Conservation (phyloP, 1,140 invertebrate genomes). For the Hirudo medicinalis region DNA sequence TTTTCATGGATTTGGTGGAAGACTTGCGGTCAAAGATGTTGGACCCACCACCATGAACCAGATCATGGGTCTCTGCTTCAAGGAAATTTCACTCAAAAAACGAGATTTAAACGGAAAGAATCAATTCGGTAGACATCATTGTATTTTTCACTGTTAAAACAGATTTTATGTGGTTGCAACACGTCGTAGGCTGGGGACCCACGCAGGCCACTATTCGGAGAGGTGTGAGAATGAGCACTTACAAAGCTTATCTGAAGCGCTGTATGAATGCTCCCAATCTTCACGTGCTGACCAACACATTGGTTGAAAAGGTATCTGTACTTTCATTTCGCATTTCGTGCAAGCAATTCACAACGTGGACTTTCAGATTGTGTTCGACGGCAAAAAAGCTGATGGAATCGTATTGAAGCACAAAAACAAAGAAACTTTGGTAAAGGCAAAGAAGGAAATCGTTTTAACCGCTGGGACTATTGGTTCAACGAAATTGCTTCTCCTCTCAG, state of each 20-base stretch:
- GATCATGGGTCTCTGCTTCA: constrained; percentile 19
- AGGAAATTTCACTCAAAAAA: constrained; percentile 70
- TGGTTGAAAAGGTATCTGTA: constrained; percentile 49
- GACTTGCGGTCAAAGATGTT: constrained; percentile 20
- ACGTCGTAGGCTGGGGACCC: constrained; percentile 15
- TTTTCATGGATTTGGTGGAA: constrained; percentile 23
- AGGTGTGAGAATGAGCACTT: constrained; percentile 70
- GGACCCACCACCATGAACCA: constrained; percentile 21
- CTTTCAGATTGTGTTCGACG: constrained; percentile 59
- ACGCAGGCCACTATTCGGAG: constrained; percentile 69
- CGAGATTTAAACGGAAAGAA: constrained; percentile 71
- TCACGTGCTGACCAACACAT: constrained; percentile 67
- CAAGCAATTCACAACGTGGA: neutral
- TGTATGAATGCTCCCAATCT: constrained; percentile 63
- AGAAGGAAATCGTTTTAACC: constrained; percentile 64
- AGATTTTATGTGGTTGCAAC: neutral
- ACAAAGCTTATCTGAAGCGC: constrained; percentile 72
- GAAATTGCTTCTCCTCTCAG: constrained; percentile 73
- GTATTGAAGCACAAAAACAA: constrained; percentile 58
- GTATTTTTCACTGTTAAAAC: neutral
- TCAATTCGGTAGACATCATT: constrained; percentile 55
- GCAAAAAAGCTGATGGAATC: constrained; percentile 64
- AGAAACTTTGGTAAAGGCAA: constrained; percentile 56
- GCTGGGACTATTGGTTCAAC: constrained; percentile 70
- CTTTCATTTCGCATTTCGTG: neutral